These are phyloP conservation scores for Sicus ferrugineus DNA, from an alignment of 2,888 invertebrate species.

Conservation along the genomic window DNA sequence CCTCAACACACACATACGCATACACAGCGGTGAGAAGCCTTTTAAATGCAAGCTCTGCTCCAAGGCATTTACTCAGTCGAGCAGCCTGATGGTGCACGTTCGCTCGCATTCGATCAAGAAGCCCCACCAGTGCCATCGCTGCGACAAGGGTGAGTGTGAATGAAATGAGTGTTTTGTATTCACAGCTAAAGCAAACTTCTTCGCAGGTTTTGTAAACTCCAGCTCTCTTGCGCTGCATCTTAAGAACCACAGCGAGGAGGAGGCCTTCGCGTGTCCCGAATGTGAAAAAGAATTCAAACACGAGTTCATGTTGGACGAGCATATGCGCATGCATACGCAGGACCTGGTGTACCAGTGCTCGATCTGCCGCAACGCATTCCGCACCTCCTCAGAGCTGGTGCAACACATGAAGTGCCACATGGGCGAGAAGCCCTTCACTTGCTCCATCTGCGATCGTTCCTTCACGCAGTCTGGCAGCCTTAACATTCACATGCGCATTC, in stretches of 20 bases:
- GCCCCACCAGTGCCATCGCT: slow-evolving; percentile 62
- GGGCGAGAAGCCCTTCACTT: slow-evolving; percentile 65
- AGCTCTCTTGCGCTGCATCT: slow-evolving; percentile 60
- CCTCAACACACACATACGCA: slow-evolving; percentile 64
- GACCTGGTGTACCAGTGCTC: slow-evolving; percentile 62
- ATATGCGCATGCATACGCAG: slow-evolving; percentile 63
- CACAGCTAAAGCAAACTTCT: too few species aligned
- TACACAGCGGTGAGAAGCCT: slow-evolving; percentile 64
- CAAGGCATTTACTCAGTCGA: slow-evolving; percentile 64
- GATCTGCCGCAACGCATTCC: slow-evolving; percentile 60
- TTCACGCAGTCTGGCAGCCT: slow-evolving; percentile 64
- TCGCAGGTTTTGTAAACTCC: slow-evolving; percentile 61
- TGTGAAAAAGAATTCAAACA: slow-evolving; percentile 64
- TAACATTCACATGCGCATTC: slow-evolving; percentile 64
- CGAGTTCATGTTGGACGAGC: slow-evolving; percentile 61
- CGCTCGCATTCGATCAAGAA: slow-evolving; percentile 60
- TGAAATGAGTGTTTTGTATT: neutral
- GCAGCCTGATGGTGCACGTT: slow-evolving; percentile 64
- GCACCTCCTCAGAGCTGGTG: slow-evolving; percentile 62
- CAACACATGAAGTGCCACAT: slow-evolving; percentile 65
- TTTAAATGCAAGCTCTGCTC: slow-evolving; percentile 64
- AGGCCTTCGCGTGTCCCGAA: slow-evolving; percentile 57
- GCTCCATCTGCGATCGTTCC: slow-evolving; percentile 63
- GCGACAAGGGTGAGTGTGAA: slow-evolving; percentile 57
- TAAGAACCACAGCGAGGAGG: slow-evolving; percentile 58